Base-by-base conservation (phyloP, 2,797 vertebrate species). In the Mico argentatus region DNA sequence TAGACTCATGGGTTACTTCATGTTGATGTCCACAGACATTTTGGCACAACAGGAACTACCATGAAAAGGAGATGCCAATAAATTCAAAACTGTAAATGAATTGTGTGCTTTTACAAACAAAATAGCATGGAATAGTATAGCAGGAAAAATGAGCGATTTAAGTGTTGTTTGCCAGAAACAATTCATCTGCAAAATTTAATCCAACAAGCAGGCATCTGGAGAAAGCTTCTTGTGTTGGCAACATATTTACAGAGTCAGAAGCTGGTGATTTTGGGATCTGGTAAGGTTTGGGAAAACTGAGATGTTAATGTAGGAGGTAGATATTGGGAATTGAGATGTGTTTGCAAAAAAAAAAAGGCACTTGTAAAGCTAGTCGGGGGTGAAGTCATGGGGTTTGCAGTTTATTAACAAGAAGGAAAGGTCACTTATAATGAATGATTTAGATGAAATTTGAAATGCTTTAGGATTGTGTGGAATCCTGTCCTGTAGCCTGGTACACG, bases 171-270 rank as follows among this genome's bases (percentile, higher is more conserved):
- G 77, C 86, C 41, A 55, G 83, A 89, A 94, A 59, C 39, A 93
- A 75, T 85, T 94, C 15, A 70, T 44, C 33, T 86, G n/a, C 48
- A 97, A 90, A 88, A 76, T 90, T 82, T 94, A 57, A 80, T 92
- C 90, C 86, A 89, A 27, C 24, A 67, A 94, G 41, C 13, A 93
- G 82, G 27, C 20, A 77, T 75, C 61, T 50, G 52, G 59, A 91
- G 55, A 77, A 92, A 61, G 46, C 33, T 55, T 92, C 59, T 96
- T 90, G 90, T 39, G n/a, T 22, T 36, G 67, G n/a, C 15, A 6
- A 52, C 12, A 36, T 55, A 70, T 55, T 91, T 93, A 76, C 27
- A 88, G 50, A 95, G 44, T 33, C 39, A 72, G 59, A 84, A 82
- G 33, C 50, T 77, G 46, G 41, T 94, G 72, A 83, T 11, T 48